Evolutionary conservation across 2,797 vertebrate genomes (phyloP).

Genomic region (Leuciscus waleckii): DNA sequence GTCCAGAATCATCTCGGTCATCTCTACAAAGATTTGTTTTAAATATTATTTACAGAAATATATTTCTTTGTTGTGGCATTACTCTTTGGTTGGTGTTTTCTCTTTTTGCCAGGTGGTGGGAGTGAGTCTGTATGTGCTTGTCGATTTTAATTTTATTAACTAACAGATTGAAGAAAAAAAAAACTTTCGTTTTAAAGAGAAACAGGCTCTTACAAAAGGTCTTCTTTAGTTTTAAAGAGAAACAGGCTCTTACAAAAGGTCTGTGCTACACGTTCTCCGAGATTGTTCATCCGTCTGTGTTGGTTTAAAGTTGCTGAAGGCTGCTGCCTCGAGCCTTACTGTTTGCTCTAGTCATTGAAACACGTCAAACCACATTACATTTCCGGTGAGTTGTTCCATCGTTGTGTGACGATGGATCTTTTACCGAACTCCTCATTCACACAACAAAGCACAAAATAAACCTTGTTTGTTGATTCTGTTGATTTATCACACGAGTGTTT

Average conservation of each 20-base stretch:
- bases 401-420: conserved; percentile 42
- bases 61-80: neutral
- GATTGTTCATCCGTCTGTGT: neutral
- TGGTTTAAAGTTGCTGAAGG: conserved; percentile 25
- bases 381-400: conserved; percentile 8
- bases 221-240: neutral
- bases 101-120: neutral
- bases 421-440: conserved; percentile 13
- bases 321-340: neutral
- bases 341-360: conserved; percentile 9
- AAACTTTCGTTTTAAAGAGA: conserved; percentile 16
- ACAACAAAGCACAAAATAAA: conserved; percentile 38
- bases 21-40: neutral
- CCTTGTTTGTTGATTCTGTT: conserved; percentile 31
- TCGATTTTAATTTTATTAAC: conserved; percentile 76
- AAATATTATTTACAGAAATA: neutral
- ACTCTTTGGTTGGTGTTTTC: neutral
- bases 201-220: neutral
- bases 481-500: conserved; percentile 31
- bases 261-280: neutral
- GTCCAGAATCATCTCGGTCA: neutral
- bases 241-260: neutral
- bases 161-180: conserved; percentile 62
- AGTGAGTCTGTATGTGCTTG: conserved; percentile 61
- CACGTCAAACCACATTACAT: neutral